These are phyloP conservation scores for Anableps anableps DNA, from an alignment of 2,797 vertebrate genomes.

Conservation along the genomic window DNA sequence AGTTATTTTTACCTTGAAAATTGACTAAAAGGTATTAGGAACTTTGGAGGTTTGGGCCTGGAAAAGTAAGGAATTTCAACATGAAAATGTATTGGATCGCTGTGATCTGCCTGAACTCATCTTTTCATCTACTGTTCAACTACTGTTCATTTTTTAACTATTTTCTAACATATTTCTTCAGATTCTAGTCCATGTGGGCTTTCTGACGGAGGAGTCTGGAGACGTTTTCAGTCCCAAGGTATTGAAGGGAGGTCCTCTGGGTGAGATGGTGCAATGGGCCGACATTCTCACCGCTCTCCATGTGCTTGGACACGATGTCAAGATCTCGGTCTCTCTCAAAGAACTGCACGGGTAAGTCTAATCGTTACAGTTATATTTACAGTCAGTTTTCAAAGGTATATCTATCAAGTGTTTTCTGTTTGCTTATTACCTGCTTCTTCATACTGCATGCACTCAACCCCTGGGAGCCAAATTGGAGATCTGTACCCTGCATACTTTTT, in stretches of 20 bases:
- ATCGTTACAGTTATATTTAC: constrained; percentile 39
- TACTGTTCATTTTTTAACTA: constrained; percentile 30
- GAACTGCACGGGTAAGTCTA: constrained; percentile 95
- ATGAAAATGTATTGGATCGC: background rate
- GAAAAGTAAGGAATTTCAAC: background rate
- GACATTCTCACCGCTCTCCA: constrained; percentile 94
- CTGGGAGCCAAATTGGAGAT: background rate
- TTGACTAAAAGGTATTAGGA: background rate
- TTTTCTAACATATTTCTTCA: constrained; percentile 72
- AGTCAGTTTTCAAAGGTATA: background rate
- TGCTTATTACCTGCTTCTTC: background rate
- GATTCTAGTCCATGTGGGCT: constrained; percentile 96
- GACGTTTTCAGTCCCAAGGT: constrained; percentile 97
- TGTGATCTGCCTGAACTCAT: background rate
- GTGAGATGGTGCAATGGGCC: constrained; percentile 99
- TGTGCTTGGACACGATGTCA: constrained; percentile 91
- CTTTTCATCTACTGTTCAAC: too few species aligned
- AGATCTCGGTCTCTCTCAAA: constrained; percentile 88
- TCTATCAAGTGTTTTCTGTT: too few species aligned
- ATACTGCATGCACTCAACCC: constrained; percentile 5
- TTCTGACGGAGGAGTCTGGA: constrained; percentile 96
- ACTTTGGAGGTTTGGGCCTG: background rate
- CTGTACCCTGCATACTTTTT: constrained; percentile 26
- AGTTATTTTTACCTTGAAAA: background rate
- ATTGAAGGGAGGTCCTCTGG: constrained; percentile 95